Base-by-base conservation (phyloP, 2,113 vertebrate species). In the Etia nguti region DNA sequence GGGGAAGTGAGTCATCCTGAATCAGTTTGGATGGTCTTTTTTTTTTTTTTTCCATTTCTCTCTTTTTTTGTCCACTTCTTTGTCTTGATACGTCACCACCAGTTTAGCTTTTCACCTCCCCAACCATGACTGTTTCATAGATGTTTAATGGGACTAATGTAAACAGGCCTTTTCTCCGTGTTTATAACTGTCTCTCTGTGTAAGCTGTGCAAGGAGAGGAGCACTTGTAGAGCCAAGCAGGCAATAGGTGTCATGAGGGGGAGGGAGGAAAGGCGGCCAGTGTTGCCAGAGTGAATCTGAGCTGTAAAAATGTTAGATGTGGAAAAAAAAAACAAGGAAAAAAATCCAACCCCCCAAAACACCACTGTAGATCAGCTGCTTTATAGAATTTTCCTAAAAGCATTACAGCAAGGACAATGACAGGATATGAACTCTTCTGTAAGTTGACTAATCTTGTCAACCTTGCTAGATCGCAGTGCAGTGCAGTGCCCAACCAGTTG, bases 111-210 rank as follows among this genome's bases (percentile, higher is more conserved):
- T 65, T 24, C 8, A 20, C 50, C 59, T 79, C 65, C 46, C 10
- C 12, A 24, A 29, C 79, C 80, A 34, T 22, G 4, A 59, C 34
- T 18, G 38, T 38, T 62, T 80, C 57, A 70, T 38, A n/a, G 87
- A 59, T 68, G 83, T 91, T 80, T 92, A 87, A 93, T 84, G 38
- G 83, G n/a, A 50, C 88, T 90, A 93, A 93, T 89, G 82, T 95
- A 94, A 95, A 95, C 94, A 89, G 52, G 79, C 29, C 31, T 20
- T 70, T 79, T 84, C 81, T 80, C 80, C 79, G 65, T 93, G 92
- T 94, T 95, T 95, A 94, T 92, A 90, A 84, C 80, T 79, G 79
- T 80, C 50, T 83, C 36, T 36, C 62, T 80, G 79, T 88, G 88
- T 91, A 88, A 82, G 89, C 87, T 57, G 41, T 50, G 46, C 75